A percentile compares a stretch with the other conserved stretches of the same genome.
These are phyloP conservation scores for Nylanderia fulva DNA, from an alignment of 1,140 invertebrate genomes.

Conservation along the genomic window DNA sequence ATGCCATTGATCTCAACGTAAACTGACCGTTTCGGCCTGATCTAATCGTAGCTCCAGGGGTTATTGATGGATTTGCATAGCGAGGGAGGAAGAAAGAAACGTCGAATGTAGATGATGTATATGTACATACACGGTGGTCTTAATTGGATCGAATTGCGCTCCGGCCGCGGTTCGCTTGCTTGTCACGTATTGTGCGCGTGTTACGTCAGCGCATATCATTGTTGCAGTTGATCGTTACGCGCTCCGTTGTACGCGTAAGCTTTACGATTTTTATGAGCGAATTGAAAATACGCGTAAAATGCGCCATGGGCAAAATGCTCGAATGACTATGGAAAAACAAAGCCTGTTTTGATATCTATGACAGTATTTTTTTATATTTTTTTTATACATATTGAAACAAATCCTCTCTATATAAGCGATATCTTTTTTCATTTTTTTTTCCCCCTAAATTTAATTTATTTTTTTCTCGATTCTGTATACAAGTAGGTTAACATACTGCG, in stretches of 20 bases:
- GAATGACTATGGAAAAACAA: neutral
- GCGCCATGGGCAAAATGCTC: conserved; percentile 11
- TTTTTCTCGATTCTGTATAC: neutral
- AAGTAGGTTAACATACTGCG: neutral
- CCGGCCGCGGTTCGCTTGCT: conserved; percentile 46
- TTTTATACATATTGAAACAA: conserved; percentile 1
- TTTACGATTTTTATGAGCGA: conserved; percentile 44
- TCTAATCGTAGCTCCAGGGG: conserved; percentile 27
- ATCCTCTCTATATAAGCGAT: neutral
- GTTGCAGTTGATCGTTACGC: conserved; percentile 44
- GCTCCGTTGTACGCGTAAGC: conserved; percentile 49
- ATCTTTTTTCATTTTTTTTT: neutral
- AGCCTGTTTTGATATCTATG: conserved; percentile 36
- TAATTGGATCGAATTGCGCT: conserved; percentile 60
- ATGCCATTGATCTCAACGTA: conserved; percentile 9
- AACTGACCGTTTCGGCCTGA: conserved; percentile 36
- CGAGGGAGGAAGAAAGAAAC: conserved; percentile 41
- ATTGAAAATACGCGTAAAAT: conserved; percentile 41
- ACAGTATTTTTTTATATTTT: neutral
- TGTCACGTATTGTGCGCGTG: conserved; percentile 56
- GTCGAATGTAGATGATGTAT: conserved; percentile 46
- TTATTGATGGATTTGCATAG: conserved; percentile 58
- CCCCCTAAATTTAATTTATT: neutral
- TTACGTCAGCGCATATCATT: conserved; percentile 51
- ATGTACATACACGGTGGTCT: conserved; percentile 39